Base-by-base conservation (phyloP, 2,888 invertebrate species). In the Zygogramma bicolorata region DNA sequence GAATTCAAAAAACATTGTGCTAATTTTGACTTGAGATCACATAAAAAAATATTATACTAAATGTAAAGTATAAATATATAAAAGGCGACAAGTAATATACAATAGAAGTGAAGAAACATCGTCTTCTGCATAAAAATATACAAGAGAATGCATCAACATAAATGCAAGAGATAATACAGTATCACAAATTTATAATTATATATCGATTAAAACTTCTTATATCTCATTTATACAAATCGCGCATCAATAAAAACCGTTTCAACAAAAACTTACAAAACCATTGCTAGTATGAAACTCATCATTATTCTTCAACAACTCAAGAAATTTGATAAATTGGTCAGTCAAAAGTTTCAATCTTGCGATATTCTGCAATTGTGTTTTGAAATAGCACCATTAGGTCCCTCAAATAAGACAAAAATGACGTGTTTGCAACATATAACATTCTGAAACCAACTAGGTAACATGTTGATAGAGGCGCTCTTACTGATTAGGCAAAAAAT, bases 1-100 rank as follows among this genome's bases (percentile, higher is more conserved):
- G 71, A 69, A 59, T 75, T 73, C 59, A 67, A 73, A 77, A 81
- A 79, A 81, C 80, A 77, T 80, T 83, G 83, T 82, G 82, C 81
- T 79, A 83, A 82, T 84, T 83, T 83, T 81, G 81, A 81, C 79
- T 80, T 82, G 84, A 83, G 84, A 84, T 83, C 83, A 83, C 81
- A 82, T 77, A 65, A 77, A 75, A 73, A 74, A 70, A 69, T 71
- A 75, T 65, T 58, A 58, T 72, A 73, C 68, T 68, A 67, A 73
- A 69, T 72, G 70, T 72, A 71, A 69, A 61, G 66, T 74, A 72
- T 70, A 73, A 60, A 67, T 72, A 74, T 74, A 71, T 71, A 74
- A 70, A 70, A 65, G 62, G 42, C 49, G 65, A 74, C 59, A 71
- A 71, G 46, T 70, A 72, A 73, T 68, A 70, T 70, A 77, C 53